Evolutionary conservation across 2,888 invertebrate species (phyloP), one percentile per base, ranked within the genome.

Genomic region (Prostheceraeus crozeri): DNA sequence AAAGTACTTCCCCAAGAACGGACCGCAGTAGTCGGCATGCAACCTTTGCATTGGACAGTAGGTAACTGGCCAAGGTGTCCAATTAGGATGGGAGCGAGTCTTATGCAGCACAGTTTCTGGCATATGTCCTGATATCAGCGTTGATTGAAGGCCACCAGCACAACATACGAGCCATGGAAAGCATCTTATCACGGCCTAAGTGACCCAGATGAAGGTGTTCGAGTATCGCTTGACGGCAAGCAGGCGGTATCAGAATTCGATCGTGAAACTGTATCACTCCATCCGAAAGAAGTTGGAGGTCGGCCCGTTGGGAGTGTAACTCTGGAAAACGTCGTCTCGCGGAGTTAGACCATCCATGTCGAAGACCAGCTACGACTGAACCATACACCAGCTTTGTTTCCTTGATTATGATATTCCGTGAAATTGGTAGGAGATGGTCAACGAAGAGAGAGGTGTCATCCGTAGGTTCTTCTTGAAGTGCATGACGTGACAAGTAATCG

Each of bases 401-500:
- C 10, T 4, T 6, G 28, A 48, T 48, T 48, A 48, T 11, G 28
- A 28, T 4, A 48, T 19, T 48, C 19, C 48, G 8, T 25, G 48
- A 48, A 28, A 19, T 48, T 28, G 48, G 48, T 11, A 25, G 28
- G 48, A 30, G 25, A 28, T 48, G 48, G 28, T 28, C 28, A 14
- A 48, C 25, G 23, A 48, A 48, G 6, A 30, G 25, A 28, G 48
- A 23, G 8, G 23, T 48, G 27, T 48, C 48, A 28, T 48, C 48
- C 28, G 10, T 30, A 14, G 48, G 48, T 11, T 28, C 28, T 6
- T 16, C 4, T 16, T 48, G 48, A 23, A 48, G 25, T 19, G 48
- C 14, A 48, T 48, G 48, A 25, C 48, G 23, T 48, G 48, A 48
- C 48, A 48, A 28, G 48, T 28, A 48, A 48, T 19, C 48, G 28